phyloP scores from a whole-genome alignment of 2,797 vertebrate genomes.

The Sparidentex hasta region DNA sequence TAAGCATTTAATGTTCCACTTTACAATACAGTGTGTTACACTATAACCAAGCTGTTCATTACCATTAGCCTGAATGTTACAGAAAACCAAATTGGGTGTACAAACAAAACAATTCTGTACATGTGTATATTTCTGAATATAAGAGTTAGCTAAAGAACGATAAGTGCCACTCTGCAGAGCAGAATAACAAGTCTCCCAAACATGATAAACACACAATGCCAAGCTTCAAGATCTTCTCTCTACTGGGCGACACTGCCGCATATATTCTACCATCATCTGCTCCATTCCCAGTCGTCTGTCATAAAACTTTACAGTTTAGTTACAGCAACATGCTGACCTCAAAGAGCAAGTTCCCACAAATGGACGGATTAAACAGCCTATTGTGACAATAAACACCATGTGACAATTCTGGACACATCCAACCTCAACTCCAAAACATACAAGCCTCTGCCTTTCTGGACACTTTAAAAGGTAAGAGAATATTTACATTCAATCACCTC shows the following conservation, averaged over 20 bases:
- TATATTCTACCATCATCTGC: slow-evolving; percentile 39
- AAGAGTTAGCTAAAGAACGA: slow-evolving; percentile 39
- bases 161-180: slow-evolving; percentile 83
- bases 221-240: slow-evolving; percentile 77
- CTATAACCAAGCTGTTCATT: slow-evolving; percentile 47
- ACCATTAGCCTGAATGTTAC: slow-evolving; percentile 47
- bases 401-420: slow-evolving; percentile 35
- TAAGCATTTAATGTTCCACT: slow-evolving; percentile 39
- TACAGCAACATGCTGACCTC: slow-evolving; percentile 23
- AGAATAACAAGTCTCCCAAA: slow-evolving; percentile 77
- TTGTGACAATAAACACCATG: slow-evolving; percentile 27
- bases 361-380: slow-evolving; percentile 11
- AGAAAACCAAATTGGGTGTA: slow-evolving; percentile 66
- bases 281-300: slow-evolving; percentile 19
- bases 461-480: slow-evolving; percentile 45
- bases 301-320: slow-evolving; percentile 24
- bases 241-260: slow-evolving; percentile 62
- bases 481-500: not conserved
- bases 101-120: slow-evolving; percentile 53
- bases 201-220: slow-evolving; percentile 62
- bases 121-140: slow-evolving; percentile 72
- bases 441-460: slow-evolving; percentile 47
- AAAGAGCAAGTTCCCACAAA: slow-evolving; percentile 12
- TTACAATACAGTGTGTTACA: slow-evolving; percentile 40
- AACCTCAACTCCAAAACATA: slow-evolving; percentile 45